These are phyloP conservation scores for Drosophila murphyi DNA, from an alignment of 1,140 invertebrate species.

Conservation along the genomic window DNA sequence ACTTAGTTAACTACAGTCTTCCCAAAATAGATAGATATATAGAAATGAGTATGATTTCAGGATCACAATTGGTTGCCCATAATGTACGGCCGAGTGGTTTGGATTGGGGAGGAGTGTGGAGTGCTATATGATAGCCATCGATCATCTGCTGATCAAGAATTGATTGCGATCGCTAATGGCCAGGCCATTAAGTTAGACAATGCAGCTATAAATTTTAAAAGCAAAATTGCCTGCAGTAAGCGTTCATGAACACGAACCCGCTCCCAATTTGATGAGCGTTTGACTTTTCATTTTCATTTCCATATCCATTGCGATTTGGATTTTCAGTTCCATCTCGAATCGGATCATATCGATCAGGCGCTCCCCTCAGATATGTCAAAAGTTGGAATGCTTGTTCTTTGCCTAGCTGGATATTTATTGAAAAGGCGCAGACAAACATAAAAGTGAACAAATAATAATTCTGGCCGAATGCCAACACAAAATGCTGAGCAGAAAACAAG, in stretches of 20 bases:
- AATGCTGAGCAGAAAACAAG: constrained; percentile 45
- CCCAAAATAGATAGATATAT: not conserved
- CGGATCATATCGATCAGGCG: constrained; percentile 54
- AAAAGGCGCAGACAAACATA: constrained; percentile 81
- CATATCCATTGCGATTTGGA: constrained; percentile 8
- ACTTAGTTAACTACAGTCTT: not conserved
- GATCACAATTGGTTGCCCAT: not conserved
- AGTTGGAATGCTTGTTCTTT: constrained; percentile 55
- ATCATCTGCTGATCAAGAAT: constrained; percentile 42
- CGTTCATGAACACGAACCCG: constrained; percentile 5
- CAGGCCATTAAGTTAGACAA: constrained; percentile 70
- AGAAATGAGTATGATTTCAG: not conserved
- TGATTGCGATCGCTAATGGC: constrained; percentile 56
- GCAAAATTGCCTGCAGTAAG: constrained; percentile 44
- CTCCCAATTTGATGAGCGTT: constrained; percentile 6
- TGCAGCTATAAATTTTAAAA: constrained; percentile 75
- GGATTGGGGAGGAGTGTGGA: not conserved
- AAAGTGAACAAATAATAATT: constrained; percentile 82
- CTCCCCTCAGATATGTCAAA: constrained; percentile 67
- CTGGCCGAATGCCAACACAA: constrained; percentile 74
- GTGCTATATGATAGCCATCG: not conserved
- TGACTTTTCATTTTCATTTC: constrained; percentile 9
- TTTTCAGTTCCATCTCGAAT: constrained; percentile 5
- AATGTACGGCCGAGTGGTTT: too few relatives aligned
- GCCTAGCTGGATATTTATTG: constrained; percentile 73